Conservation (phyloP, 2,888 invertebrate species). For the Melieria crassipennis region DNA sequence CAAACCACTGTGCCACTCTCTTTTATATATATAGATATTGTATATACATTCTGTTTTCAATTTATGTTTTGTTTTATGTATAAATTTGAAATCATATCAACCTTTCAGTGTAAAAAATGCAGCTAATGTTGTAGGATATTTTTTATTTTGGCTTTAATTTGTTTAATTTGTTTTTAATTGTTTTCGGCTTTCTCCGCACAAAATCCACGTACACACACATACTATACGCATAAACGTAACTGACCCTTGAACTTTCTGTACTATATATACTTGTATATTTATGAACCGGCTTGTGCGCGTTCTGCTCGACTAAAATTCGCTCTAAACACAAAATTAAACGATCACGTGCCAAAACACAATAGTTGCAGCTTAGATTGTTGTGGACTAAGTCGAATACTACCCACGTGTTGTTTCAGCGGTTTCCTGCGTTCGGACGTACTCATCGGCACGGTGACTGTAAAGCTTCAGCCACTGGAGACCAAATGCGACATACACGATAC, state of each 20-base stretch:
- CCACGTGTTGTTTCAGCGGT: slow-evolving; percentile 82
- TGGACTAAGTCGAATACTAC: slow-evolving; percentile 66
- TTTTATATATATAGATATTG: too few species aligned
- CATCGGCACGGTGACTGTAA: slow-evolving; percentile 84
- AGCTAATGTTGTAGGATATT: not conserved
- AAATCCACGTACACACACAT: not conserved
- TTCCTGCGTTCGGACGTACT: slow-evolving; percentile 90
- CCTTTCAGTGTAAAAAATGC: too few species aligned
- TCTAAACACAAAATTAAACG: slow-evolving; percentile 35
- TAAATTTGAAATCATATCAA: too few species aligned
- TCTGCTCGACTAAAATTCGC: slow-evolving; percentile 18
- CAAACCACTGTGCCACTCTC: too few species aligned
- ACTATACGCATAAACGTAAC: not conserved
- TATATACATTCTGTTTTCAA: too few species aligned
- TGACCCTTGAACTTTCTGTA: not conserved
- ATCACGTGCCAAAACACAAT: slow-evolving; percentile 39
- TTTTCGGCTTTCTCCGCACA: not conserved
- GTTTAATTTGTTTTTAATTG: not conserved
- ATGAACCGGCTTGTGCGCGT: not conserved
- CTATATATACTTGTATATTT: too few species aligned
- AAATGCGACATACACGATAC: slow-evolving; percentile 90
- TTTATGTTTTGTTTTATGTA: too few species aligned
- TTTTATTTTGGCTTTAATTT: not conserved
- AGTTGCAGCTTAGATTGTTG: slow-evolving; percentile 65
- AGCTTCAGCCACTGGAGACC: slow-evolving; percentile 88